phyloP scores from a whole-genome alignment of 2,888 invertebrate species.

The Craniophora ligustri region DNA sequence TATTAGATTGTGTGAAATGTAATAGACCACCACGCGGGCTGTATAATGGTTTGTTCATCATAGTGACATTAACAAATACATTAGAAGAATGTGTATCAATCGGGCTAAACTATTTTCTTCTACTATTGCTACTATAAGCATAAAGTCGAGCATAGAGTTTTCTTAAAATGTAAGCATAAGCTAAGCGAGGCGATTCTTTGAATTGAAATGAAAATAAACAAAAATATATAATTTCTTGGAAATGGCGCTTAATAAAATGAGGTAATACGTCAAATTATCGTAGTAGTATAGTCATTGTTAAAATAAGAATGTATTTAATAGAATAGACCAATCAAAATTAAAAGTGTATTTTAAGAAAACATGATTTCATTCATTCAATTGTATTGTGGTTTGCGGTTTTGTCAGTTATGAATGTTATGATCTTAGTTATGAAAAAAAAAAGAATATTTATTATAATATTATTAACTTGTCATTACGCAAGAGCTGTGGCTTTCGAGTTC shows the following conservation, averaged over 20 bases:
- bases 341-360: conserved; percentile 25
- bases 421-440: conserved; percentile 12
- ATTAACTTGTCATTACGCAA: no score
- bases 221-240: conserved; percentile 8
- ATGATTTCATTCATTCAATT: conserved; percentile 43
- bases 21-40: no score
- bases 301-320: conserved; percentile 8
- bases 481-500: no score
- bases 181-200: neutral
- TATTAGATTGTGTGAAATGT: no score
- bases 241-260: conserved; percentile 34
- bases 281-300: conserved; percentile 25
- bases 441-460: conserved; percentile 4
- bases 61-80: no score
- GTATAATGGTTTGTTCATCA: no score
- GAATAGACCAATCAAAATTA: conserved; percentile 7
- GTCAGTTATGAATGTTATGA: neutral
- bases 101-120: no score
- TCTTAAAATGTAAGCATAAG: no score
- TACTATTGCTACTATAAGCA: no score
- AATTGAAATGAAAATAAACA: neutral
- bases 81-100: no score
- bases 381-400: conserved; percentile 45
- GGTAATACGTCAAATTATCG: conserved; percentile 36
- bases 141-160: no score